Evolutionary conservation across 2,797 vertebrate species (phyloP).

Genomic region (Spinibarbus caldwelli): DNA sequence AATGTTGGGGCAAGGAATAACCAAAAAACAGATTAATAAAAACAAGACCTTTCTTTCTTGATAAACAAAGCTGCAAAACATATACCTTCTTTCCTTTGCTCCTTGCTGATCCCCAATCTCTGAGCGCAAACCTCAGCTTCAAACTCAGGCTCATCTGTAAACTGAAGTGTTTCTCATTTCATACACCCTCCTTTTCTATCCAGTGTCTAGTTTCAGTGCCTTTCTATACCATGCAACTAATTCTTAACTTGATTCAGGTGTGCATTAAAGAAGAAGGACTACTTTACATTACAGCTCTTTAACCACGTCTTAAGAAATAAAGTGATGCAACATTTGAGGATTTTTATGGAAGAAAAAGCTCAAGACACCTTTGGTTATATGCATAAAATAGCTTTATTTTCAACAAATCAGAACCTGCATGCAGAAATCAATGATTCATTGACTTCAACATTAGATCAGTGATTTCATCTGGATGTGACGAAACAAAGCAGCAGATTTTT

Average conservation of each 20-base stretch:
- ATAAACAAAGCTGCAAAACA: too few relatives aligned
- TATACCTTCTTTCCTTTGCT: too few relatives aligned
- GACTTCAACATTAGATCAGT: slow-evolving; percentile 69
- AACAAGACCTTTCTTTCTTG: too few relatives aligned
- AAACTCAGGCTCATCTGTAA: too few relatives aligned
- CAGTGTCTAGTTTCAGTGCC: not conserved
- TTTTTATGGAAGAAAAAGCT: not conserved
- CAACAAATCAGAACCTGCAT: slow-evolving; percentile 75
- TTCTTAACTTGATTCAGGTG: slow-evolving; percentile 10
- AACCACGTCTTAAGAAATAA: not conserved
- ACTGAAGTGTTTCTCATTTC: too few relatives aligned
- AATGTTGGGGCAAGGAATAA: too few relatives aligned
- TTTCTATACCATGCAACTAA: not conserved
- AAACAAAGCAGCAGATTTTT: slow-evolving; percentile 77
- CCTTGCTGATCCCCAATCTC: too few relatives aligned
- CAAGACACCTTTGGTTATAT: slow-evolving; percentile 63
- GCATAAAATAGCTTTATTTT: slow-evolving; percentile 85
- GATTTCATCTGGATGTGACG: slow-evolving; percentile 75
- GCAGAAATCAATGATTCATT: slow-evolving; percentile 79
- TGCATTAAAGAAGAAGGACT: not conserved
- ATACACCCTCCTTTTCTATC: too few relatives aligned
- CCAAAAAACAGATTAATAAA: too few relatives aligned
- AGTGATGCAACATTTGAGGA: not conserved
- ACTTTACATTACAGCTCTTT: too few relatives aligned
- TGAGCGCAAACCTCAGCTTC: too few relatives aligned